Percentiles rank a stretch among this genome's conserved stretches.
Evolutionary conservation across 2,113 vertebrate species (phyloP).

Genomic region (Scomber japonicus): DNA sequence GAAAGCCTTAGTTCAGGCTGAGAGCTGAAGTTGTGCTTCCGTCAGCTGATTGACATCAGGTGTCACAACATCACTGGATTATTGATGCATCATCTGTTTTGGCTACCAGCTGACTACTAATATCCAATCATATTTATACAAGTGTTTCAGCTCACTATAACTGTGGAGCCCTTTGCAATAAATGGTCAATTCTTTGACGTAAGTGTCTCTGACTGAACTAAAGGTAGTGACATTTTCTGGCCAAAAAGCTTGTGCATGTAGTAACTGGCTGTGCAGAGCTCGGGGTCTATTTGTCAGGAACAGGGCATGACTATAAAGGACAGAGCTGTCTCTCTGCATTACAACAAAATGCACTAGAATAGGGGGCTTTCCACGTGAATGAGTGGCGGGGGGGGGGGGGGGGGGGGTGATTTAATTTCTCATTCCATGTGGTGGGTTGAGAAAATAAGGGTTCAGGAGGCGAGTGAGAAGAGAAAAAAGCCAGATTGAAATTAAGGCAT

Average conservation of each 20-base stretch:
- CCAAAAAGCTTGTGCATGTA: conserved; percentile 44
- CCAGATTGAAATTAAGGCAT: conserved; percentile 50
- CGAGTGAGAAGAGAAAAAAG: conserved; percentile 13
- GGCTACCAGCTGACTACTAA: too few species aligned
- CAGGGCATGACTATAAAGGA: conserved; percentile 66
- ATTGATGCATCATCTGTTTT: too few species aligned
- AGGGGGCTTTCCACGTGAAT: conserved; percentile 71
- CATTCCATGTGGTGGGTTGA: conserved; percentile 57
- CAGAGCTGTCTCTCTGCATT: conserved; percentile 79
- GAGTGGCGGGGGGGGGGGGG: conserved; percentile 62
- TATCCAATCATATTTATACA: too few species aligned
- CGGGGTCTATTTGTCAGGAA: conserved; percentile 62
- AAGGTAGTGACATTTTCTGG: conserved; percentile 47
- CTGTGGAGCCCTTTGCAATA: background rate
- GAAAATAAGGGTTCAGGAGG: conserved; percentile 27
- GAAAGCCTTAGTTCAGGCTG: too few species aligned
- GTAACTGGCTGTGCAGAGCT: conserved; percentile 35
- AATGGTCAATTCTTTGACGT: conserved; percentile 2
- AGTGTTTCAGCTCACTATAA: too few species aligned
- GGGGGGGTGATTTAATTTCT: conserved; percentile 75
- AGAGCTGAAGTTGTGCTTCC: too few species aligned
- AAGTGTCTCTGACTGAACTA: background rate
- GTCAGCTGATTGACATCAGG: too few species aligned
- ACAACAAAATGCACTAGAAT: conserved; percentile 71
- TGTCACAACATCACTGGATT: too few species aligned